Evolutionary conservation across 2,888 invertebrate genomes (phyloP).

Genomic region (Pachymerium ferrugineum): DNA sequence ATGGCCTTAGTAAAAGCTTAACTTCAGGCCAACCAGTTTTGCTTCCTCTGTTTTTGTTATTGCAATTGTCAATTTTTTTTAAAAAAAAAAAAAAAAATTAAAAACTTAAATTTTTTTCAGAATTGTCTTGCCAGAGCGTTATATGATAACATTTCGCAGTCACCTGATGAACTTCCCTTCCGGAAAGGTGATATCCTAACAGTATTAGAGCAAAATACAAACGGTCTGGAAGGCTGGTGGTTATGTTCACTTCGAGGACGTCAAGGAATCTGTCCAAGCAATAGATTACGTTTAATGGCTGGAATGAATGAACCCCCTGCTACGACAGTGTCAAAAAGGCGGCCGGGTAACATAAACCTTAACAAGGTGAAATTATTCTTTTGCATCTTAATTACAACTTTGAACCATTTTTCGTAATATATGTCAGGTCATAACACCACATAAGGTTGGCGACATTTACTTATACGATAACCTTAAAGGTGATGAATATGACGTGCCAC

Average conservation of each 20-base stretch:
- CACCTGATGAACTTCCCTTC: constrained; percentile 88
- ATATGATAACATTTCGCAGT: constrained; percentile 90
- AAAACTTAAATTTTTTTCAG: too few relatives aligned
- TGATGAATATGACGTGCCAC: constrained; percentile 44
- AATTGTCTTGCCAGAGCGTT: constrained; percentile 84
- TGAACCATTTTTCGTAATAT: too few relatives aligned
- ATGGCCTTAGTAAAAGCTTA: too few relatives aligned
- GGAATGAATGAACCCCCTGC: constrained; percentile 65
- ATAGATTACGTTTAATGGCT: constrained; percentile 77
- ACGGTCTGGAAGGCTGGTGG: constrained; percentile 94
- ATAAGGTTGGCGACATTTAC: constrained; percentile 67
- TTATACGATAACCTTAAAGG: constrained; percentile 57
- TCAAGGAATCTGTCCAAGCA: constrained; percentile 94
- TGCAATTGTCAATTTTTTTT: too few relatives aligned
- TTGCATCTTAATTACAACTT: too few relatives aligned
- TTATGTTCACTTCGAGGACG: constrained; percentile 82
- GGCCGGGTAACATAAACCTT: constrained; percentile 39
- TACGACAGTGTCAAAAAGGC: too few relatives aligned
- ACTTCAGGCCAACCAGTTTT: too few relatives aligned
- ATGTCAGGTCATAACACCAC: constrained; percentile 49
- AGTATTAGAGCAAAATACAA: constrained; percentile 86
- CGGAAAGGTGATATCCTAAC: constrained; percentile 85
- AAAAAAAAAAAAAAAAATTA: too few relatives aligned
- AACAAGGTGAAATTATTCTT: constrained; percentile 39
- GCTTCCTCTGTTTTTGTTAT: background rate